These are phyloP conservation scores for Trichacis sp. DNA, from an alignment of 2,888 invertebrate species.

Conservation along the genomic window DNA sequence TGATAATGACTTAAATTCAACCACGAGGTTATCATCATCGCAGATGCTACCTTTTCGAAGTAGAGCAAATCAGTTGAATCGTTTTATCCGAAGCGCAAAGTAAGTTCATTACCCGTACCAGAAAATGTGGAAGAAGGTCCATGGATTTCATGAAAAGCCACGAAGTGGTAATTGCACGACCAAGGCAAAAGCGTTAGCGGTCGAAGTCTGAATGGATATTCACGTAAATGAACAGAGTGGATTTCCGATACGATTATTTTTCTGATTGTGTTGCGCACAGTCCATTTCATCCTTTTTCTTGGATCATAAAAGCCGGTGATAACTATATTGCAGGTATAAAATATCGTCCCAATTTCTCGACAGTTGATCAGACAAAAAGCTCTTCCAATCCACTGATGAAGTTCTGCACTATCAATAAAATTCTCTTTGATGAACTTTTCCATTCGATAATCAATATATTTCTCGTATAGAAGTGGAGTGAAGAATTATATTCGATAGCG, in stretches of 20 bases:
- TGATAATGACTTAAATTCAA: too few relatives aligned
- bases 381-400: too few relatives aligned
- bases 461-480: too few relatives aligned
- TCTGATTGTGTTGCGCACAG: not conserved
- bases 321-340: too few relatives aligned
- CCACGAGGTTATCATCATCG: too few relatives aligned
- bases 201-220: constrained; percentile 22
- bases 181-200: constrained; percentile 19
- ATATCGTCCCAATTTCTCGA: too few relatives aligned
- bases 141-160: constrained; percentile 11
- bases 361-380: too few relatives aligned
- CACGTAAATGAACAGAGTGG: constrained; percentile 22
- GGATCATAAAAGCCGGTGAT: too few relatives aligned
- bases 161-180: constrained; percentile 22
- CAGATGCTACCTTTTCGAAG: not conserved
- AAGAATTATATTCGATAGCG: too few relatives aligned
- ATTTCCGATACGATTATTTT: constrained; percentile 14
- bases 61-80: not conserved
- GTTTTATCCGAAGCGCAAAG: constrained; percentile 13
- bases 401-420: too few relatives aligned
- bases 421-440: too few relatives aligned
- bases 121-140: not conserved
- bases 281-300: not conserved
- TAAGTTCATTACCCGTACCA: not conserved
- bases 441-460: too few relatives aligned